A percentile compares a stretch with the other conserved stretches of the same genome.
phyloP scores from a whole-genome alignment of 2,113 vertebrate species.

The Lepus timidus region DNA sequence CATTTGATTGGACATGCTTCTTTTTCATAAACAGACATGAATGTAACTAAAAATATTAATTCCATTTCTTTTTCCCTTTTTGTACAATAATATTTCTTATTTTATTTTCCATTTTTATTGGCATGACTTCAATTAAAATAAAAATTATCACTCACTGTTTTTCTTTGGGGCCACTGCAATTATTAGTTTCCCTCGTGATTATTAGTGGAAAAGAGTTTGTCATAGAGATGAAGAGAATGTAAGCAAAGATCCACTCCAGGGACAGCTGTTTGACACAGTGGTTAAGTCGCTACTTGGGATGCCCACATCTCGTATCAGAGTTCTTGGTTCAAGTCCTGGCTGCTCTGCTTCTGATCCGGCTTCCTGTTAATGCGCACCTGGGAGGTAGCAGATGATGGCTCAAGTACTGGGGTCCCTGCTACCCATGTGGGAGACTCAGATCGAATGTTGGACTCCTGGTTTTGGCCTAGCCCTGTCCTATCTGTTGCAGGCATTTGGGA shows the following conservation, averaged over 20 bases:
- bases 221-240: neutral
- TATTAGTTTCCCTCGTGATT: constrained; percentile 45
- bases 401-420: too few relatives aligned
- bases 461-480: too few relatives aligned
- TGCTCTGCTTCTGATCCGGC: too few relatives aligned
- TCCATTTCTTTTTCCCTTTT: constrained; percentile 35
- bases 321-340: too few relatives aligned
- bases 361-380: too few relatives aligned
- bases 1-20: neutral
- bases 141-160: neutral
- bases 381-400: too few relatives aligned
- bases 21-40: neutral
- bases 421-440: too few relatives aligned
- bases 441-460: too few relatives aligned
- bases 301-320: too few relatives aligned
- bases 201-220: constrained; percentile 35
- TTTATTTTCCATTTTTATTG: constrained; percentile 28
- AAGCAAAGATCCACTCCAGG: neutral
- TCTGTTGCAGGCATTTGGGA: too few relatives aligned
- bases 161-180: constrained; percentile 10
- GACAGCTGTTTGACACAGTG: too few relatives aligned
- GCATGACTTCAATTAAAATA: constrained; percentile 17
- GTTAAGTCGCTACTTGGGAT: too few relatives aligned
- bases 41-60: constrained; percentile 31
- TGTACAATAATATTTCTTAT: constrained; percentile 1